Base-by-base conservation (phyloP, 2,888 invertebrate species). In the Cephus pygmeus region DNA sequence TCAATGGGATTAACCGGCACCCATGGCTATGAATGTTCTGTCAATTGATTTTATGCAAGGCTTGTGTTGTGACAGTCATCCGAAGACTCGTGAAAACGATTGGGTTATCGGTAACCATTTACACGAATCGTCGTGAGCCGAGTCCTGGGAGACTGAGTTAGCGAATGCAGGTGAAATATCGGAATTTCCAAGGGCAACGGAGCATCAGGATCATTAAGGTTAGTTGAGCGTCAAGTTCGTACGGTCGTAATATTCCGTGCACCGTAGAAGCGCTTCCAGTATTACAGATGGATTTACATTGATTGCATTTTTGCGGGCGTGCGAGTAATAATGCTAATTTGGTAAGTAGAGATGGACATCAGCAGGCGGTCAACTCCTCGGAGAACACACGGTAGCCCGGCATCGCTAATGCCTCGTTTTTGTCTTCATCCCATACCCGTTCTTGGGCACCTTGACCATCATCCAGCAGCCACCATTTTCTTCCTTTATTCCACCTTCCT, bases 311-410 rank as follows among this genome's bases (percentile, higher is more conserved):
- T 88, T 87, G 86, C 85, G 81, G 84, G 80, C 81, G 83, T 80
- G 83, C 81, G 79, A 86, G 88, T 87, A 90, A 89, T 90, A 88
- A 89, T 88, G 90, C 87, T 90, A 89, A 90, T 89, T 89, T 87
- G 85, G 86, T 87, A 88, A 89, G 89, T 89, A 88, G 87, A 88
- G 89, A 87, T 88, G 89, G 85, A 85, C 87, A 87, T 86, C 88
- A 89, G 89, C 88, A 85, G 89, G 89, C 88, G 89, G 89, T 87
- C 88, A 82, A 81, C 69, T 40, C 15, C 40, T 40, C 83, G 80
- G 81, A 78, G 80, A 79, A 76, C 81, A 80, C 81, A 84, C 83
- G 81, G 85, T 89, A 89, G 88, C 89, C 84, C 83, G 83, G 86
- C 85, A 86, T 85, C 86, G 87, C 88, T 90, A 90, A 90, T 87